phyloP scores from a whole-genome alignment of 2,113 vertebrate species.

The Tiliqua scincoides region DNA sequence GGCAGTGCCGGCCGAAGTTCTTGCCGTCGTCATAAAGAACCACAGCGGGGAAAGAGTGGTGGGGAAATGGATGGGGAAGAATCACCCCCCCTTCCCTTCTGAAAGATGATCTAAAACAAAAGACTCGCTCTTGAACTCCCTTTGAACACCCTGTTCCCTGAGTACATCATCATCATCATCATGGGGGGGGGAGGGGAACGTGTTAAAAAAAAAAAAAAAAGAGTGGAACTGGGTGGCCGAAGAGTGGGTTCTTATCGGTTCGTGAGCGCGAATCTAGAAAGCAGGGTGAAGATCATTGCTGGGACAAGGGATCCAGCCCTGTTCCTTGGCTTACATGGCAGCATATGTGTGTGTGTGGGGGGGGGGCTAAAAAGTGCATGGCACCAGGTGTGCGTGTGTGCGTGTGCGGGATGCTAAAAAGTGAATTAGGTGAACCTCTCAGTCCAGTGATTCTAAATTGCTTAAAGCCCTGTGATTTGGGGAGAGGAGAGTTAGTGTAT shows the following conservation, averaged over 20 bases:
- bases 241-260: not conserved
- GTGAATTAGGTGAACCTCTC: not conserved
- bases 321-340: too few species aligned
- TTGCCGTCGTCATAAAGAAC: not conserved
- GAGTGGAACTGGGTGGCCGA: not conserved
- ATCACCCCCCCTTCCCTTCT: not conserved
- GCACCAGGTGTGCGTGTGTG: too few species aligned
- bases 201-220: not conserved
- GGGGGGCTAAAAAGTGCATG: too few species aligned
- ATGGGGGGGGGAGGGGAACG: not conserved
- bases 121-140: not conserved
- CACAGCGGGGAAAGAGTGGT: too few species aligned
- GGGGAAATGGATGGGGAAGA: not conserved
- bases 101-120: not conserved
- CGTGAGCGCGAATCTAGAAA: not conserved
- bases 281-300: not conserved
- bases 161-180: not conserved
- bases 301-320: not conserved
- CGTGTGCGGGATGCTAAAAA: too few species aligned
- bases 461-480: not conserved
- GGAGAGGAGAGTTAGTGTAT: too few species aligned
- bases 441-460: too few species aligned
- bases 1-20: not conserved
- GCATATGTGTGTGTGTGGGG: too few species aligned
- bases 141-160: not conserved